Conservation (phyloP, 2,797 vertebrate species). For the Sebastiscus albofasciatus region DNA sequence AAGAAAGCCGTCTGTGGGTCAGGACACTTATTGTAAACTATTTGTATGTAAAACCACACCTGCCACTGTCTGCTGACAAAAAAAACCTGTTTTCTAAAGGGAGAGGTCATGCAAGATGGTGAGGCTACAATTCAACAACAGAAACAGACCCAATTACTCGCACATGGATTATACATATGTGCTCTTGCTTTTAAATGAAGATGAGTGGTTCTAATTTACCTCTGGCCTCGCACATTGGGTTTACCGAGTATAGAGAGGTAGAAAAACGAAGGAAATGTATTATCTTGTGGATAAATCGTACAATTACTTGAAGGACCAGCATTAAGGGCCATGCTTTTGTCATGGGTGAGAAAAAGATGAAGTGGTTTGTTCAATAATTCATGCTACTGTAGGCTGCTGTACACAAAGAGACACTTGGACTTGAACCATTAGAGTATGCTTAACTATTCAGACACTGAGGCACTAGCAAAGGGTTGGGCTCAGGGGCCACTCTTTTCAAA, state of each 20-base stretch:
- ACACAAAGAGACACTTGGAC: constrained; percentile 27
- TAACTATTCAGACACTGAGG: constrained; percentile 31
- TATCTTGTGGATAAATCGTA: constrained; percentile 2
- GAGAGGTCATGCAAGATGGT: constrained; percentile 7
- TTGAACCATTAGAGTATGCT: constrained; percentile 29
- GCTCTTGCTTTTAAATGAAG: constrained; percentile 15
- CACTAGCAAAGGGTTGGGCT: constrained; percentile 13
- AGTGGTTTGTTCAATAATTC: constrained; percentile 25
- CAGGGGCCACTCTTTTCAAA: constrained; percentile 31
- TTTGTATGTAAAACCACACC: constrained; percentile 57
- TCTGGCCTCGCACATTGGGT: constrained; percentile 3
- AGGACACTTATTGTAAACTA: constrained; percentile 37
- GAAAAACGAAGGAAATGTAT: not conserved
- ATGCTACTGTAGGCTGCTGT: constrained; percentile 7
- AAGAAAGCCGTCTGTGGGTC: constrained; percentile 16
- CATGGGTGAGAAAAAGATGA: not conserved
- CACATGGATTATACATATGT: not conserved
- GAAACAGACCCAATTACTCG: not conserved
- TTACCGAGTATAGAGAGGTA: not conserved
- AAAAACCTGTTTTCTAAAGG: constrained; percentile 47
- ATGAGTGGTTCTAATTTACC: constrained; percentile 1
- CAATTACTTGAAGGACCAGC: constrained; percentile 40
- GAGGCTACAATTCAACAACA: constrained; percentile 12
- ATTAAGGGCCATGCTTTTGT: constrained; percentile 1
- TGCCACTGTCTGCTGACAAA: constrained; percentile 42